Evolutionary conservation across 1,140 invertebrate species (phyloP).

Genomic region (Kradibia gibbosae): DNA sequence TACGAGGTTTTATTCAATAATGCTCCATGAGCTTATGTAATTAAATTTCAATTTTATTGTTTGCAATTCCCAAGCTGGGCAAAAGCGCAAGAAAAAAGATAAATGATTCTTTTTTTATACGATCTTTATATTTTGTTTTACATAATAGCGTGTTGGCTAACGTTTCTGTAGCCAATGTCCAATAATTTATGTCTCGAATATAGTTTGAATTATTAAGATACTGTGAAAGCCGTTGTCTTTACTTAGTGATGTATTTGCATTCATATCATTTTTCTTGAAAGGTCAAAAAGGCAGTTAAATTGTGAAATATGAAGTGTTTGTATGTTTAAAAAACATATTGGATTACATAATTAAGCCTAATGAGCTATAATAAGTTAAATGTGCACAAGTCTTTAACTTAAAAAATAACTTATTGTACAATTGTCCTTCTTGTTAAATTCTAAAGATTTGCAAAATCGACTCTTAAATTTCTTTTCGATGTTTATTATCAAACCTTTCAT

Average conservation of each 20-base stretch:
- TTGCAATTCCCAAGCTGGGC: neutral
- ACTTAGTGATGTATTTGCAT: neutral
- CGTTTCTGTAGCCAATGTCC: neutral
- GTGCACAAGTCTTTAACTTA: neutral
- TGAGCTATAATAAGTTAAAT: neutral
- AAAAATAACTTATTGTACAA: neutral
- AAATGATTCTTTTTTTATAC: neutral
- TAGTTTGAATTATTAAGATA: constrained; percentile 4
- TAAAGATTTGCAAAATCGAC: neutral
- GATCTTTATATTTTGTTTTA: neutral
- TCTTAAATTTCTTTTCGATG: neutral
- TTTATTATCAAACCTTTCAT: neutral
- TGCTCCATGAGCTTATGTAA: neutral
- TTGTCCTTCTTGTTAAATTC: neutral
- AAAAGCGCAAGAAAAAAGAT: too few species aligned
- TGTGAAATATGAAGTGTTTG: constrained; percentile 2
- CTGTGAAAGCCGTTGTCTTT: neutral
- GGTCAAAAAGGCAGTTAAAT: neutral
- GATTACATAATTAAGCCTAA: neutral
- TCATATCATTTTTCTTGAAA: neutral
- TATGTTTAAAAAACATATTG: neutral
- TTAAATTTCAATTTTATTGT: neutral
- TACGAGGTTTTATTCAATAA: neutral
- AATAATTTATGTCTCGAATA: neutral
- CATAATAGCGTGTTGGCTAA: neutral